Base-by-base conservation (phyloP, 1,140 invertebrate species). In the Hypothenemus hampei region DNA sequence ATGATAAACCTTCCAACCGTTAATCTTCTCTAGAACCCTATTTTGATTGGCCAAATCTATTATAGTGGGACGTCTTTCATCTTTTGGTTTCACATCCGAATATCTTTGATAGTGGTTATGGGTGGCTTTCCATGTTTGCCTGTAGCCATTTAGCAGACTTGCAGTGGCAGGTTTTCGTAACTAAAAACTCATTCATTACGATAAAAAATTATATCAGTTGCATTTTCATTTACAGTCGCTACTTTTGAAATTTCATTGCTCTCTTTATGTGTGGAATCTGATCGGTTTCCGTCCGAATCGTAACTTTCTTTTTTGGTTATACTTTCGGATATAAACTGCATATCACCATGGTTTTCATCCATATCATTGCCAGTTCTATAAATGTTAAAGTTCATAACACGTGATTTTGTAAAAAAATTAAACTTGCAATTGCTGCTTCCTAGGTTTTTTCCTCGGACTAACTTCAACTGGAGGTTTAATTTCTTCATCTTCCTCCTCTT, bases 1-100 rank as follows among this genome's bases (percentile, higher is more conserved):
- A 75, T 96, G 90, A 77, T 92, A 85, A 21, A 97, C 78, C 76
- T 97, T 97, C 93, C 93, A 98, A 8, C 93, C 93, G 68, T 91
- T 89, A n/a, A 91, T 80, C 74, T 89, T 93, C 61, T 92, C 85
- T 53, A 89, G 72, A 19, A 94, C 86, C 66, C 91, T 82, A 62
- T 86, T 86, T 68, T 96, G 92, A 73, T 88, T 89, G 1, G 92
- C 89, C 59, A 97, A 75, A 74, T 97, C 93, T 65, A 86, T 86
- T 2, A 94, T 83, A 4, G 88, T 87, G 4, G 87, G 83, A 58
- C 84, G 77, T 56, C 86, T 78, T 68, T 94, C 91, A 58, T 93
- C 88, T 63, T 88, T 88, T 1, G 87, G 83, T 68, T 86, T 86
- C 1, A 97, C 89, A 72, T 97, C 94, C 11, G 82, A 81, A 53